These are phyloP conservation scores for Cossypha polioptera DNA, from an alignment of 2,797 vertebrate genomes.

Conservation along the genomic window DNA sequence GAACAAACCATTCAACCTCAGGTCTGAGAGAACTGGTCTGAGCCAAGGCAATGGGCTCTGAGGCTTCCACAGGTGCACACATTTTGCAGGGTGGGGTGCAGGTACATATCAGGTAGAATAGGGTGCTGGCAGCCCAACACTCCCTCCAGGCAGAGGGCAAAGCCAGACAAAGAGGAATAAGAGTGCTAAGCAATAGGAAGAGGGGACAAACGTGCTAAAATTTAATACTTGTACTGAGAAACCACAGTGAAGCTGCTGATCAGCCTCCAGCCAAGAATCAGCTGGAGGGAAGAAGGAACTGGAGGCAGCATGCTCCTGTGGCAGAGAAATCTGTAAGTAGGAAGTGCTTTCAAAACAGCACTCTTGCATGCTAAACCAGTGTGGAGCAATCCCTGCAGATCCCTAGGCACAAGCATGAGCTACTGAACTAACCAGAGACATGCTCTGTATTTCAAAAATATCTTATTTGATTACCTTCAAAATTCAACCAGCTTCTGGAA, in stretches of 20 bases:
- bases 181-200: background rate
- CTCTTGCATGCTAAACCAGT: background rate
- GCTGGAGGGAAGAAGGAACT: background rate
- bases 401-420: background rate
- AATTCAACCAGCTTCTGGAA: background rate
- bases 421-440: background rate
- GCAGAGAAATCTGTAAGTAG: background rate
- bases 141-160: background rate
- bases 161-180: background rate
- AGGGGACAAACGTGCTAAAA: background rate
- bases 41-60: background rate
- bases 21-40: background rate
- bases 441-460: background rate
- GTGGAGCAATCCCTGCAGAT: background rate
- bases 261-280: background rate
- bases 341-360: background rate
- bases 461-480: background rate
- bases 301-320: background rate
- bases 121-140: background rate
- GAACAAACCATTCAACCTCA: background rate
- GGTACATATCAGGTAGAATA: background rate
- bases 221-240: background rate
- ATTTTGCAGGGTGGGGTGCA: background rate
- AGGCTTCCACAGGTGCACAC: background rate
- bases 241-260: accelerated